These are phyloP conservation scores for Heliconius ismenius DNA, from an alignment of 2,888 invertebrate species.

Conservation along the genomic window DNA sequence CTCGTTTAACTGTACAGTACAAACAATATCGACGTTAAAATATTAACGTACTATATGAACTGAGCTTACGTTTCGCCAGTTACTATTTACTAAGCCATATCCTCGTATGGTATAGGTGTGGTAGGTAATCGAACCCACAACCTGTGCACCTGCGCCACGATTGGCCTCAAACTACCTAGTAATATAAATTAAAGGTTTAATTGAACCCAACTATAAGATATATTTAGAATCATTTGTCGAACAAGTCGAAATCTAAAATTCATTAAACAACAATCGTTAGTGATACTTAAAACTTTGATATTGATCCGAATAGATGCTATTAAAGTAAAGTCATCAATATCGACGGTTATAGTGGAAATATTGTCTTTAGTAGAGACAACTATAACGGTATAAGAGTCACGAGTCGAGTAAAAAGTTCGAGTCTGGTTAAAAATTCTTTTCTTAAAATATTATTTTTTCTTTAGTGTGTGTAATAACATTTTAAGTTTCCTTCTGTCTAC, in stretches of 20 bases:
- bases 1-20: not conserved
- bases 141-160: not conserved
- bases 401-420: too few relatives aligned
- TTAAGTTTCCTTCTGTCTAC: not conserved
- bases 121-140: not conserved
- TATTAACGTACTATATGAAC: slow-evolving; percentile 3
- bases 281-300: slow-evolving; percentile 30
- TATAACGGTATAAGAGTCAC: too few relatives aligned
- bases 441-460: too few relatives aligned
- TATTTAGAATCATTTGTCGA: slow-evolving; percentile 23
- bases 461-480: too few relatives aligned
- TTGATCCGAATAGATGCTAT: slow-evolving; percentile 18
- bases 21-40: slow-evolving; percentile 14
- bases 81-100: not conserved
- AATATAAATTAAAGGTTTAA: not conserved
- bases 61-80: not conserved
- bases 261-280: slow-evolving; percentile 37
- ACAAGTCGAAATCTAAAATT: slow-evolving; percentile 27
- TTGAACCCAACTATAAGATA: slow-evolving; percentile 6
- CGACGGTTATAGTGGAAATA: not conserved
- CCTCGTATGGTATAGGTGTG: not conserved
- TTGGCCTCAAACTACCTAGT: not conserved
- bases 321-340: not conserved
- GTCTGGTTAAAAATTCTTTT: too few relatives aligned
- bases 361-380: not conserved